Conservation (phyloP, 2,797 vertebrate species). For the Cryptoprocta ferox region DNA sequence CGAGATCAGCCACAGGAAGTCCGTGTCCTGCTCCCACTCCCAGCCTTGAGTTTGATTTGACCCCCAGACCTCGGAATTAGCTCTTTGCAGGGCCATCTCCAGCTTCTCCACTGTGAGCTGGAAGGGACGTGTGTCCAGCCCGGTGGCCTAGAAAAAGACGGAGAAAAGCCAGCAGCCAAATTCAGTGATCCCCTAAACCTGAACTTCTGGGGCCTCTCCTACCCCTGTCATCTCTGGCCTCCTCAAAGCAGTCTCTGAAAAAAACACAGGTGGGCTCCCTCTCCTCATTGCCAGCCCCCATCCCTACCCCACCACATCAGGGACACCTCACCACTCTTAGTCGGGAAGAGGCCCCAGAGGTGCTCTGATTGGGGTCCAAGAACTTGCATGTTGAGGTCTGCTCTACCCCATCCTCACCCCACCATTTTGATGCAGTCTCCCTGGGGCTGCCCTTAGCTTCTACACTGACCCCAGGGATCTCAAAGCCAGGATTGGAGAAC, state of each 20-base stretch:
- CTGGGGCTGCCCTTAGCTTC: background rate
- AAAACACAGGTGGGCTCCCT: background rate
- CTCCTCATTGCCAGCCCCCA: background rate
- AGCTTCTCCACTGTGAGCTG: slow-evolving; percentile 95
- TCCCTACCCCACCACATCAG: background rate
- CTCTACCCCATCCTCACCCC: background rate
- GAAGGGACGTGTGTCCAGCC: slow-evolving; percentile 90
- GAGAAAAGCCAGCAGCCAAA: background rate
- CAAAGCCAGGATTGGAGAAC: background rate
- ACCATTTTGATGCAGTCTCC: background rate
- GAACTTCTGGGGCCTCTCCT: background rate
- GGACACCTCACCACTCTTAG: background rate
- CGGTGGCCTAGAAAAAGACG: slow-evolving; percentile 87
- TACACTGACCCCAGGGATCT: background rate
- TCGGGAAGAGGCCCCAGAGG: background rate
- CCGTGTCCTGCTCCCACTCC: background rate
- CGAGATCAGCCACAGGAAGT: background rate
- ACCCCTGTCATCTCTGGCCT: background rate
- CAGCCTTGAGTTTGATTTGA: background rate
- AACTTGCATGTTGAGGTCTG: background rate
- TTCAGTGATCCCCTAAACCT: background rate
- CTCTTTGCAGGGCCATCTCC: slow-evolving; percentile 90
- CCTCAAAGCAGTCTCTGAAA: background rate
- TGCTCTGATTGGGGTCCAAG: background rate
- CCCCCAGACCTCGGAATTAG: slow-evolving; percentile 90